Conservation (phyloP, 2,797 vertebrate species). For the Sebastes matsubarae region DNA sequence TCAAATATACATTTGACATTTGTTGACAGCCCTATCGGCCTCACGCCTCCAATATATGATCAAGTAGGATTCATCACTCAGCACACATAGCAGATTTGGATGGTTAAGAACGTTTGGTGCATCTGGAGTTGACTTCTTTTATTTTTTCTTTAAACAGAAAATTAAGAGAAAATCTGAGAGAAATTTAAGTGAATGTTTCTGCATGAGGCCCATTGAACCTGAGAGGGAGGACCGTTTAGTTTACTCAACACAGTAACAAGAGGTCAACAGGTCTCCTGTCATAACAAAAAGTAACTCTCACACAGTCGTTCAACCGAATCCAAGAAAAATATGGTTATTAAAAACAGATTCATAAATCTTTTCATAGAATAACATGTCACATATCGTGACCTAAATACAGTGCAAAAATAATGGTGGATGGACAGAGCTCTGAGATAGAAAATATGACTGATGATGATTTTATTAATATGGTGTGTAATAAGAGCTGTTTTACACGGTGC, state of each 20-base stretch:
- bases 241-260: background rate
- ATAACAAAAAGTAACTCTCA: background rate
- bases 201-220: no score
- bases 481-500: background rate
- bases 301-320: background rate
- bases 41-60: no score
- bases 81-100: no score
- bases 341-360: background rate
- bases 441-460: background rate
- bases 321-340: background rate
- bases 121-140: no score
- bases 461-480: background rate
- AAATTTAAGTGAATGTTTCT: no score
- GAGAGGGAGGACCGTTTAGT: background rate
- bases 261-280: background rate
- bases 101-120: no score
- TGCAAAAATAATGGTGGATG: background rate
- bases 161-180: no score
- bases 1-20: no score
- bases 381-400: background rate
- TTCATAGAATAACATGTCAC: background rate
- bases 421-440: background rate
- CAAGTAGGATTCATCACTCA: no score
- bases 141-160: no score
- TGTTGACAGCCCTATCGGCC: no score